Percentiles rank a stretch among this genome's conserved stretches.
Evolutionary conservation across 1,140 invertebrate species (phyloP).

Genomic region (Spodoptera litura): DNA sequence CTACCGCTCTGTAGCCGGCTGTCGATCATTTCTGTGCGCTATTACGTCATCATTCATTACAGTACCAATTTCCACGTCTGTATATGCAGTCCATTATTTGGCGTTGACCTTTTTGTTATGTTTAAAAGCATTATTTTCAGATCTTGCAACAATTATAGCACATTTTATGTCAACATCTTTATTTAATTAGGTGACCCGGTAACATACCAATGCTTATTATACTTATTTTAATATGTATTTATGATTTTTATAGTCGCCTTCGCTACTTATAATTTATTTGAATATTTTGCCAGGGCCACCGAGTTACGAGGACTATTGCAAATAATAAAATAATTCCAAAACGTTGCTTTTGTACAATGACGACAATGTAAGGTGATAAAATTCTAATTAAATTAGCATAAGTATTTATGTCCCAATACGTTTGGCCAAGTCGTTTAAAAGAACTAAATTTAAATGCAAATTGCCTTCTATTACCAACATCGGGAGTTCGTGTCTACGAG

Average conservation of each 20-base stretch:
- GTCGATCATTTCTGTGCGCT: slow-evolving; percentile 68
- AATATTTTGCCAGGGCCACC: background rate
- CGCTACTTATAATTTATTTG: background rate
- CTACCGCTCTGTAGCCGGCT: slow-evolving; percentile 60
- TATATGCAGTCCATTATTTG: slow-evolving; percentile 7
- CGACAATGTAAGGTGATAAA: slow-evolving; percentile 24
- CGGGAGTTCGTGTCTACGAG: slow-evolving; percentile 38
- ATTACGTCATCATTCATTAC: slow-evolving; percentile 69
- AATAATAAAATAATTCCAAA: slow-evolving; percentile 10
- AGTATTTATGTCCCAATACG: slow-evolving; percentile 32
- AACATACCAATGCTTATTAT: background rate
- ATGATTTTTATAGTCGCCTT: background rate
- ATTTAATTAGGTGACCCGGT: slow-evolving; percentile 1
- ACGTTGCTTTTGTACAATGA: background rate
- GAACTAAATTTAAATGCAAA: slow-evolving; percentile 49
- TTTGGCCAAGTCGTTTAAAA: slow-evolving; percentile 26
- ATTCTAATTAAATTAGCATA: slow-evolving; percentile 38
- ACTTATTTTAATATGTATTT: slow-evolving; percentile 13
- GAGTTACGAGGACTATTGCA: slow-evolving; percentile 8
- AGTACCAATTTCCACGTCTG: slow-evolving; percentile 50
- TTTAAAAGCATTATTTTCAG: slow-evolving; percentile 13
- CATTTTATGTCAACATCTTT: slow-evolving; percentile 23
- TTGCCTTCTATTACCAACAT: slow-evolving; percentile 38
- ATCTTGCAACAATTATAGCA: background rate
- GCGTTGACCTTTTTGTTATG: slow-evolving; percentile 35